Percentiles rank a stretch among this genome's conserved stretches.
These are phyloP conservation scores for Aphaenogaster floridana DNA, from an alignment of 1,140 invertebrate species.

Conservation along the genomic window DNA sequence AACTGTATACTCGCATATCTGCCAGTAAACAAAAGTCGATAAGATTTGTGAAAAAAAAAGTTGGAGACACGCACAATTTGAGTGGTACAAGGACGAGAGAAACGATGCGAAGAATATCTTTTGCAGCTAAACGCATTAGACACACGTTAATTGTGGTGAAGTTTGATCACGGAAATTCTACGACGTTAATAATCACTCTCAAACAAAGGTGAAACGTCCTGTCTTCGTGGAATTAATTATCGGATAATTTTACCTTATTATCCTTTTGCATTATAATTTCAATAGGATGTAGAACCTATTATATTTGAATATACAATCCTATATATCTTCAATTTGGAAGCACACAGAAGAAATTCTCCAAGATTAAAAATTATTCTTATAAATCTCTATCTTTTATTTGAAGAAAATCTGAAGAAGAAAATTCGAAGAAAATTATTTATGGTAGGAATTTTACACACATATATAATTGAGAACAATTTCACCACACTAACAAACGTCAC, in stretches of 20 bases:
- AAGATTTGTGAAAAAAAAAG: background rate
- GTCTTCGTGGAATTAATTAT: constrained; percentile 12
- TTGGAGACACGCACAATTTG: background rate
- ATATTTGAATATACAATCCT: background rate
- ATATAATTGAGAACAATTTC: background rate
- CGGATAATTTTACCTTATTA: constrained; percentile 13
- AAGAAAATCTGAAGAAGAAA: background rate
- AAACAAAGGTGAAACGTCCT: constrained; percentile 9
- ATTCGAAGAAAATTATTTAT: background rate
- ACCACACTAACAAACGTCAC: background rate
- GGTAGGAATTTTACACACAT: background rate
- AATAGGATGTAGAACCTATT: background rate
- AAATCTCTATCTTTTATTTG: background rate
- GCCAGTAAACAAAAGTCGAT: background rate
- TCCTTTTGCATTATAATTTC: background rate
- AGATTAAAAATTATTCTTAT: background rate
- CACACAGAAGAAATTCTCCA: background rate
- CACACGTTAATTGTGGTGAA: constrained; percentile 11
- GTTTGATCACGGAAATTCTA: constrained; percentile 17
- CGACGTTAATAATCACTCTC: constrained; percentile 10
- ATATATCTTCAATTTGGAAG: background rate
- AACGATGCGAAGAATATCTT: constrained; percentile 10
- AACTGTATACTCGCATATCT: background rate
- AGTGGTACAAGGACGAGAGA: background rate
- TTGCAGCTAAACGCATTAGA: background rate